Evolutionary conservation across 2,113 vertebrate species (phyloP), one percentile per base, ranked within the genome.

Genomic region (Oplegnathus fasciatus): DNA sequence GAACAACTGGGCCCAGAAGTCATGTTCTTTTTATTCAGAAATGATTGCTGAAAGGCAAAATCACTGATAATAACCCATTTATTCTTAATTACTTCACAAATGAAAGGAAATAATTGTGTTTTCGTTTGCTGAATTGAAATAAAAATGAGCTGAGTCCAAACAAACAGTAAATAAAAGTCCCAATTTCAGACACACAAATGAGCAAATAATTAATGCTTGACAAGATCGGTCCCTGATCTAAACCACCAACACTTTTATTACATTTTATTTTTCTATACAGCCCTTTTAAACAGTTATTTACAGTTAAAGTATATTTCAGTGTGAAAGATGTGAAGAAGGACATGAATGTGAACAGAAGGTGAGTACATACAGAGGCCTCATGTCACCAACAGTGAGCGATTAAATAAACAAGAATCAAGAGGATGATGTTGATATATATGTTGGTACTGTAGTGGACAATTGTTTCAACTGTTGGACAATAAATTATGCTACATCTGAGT

Each of bases 261-360:
- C 40, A 84, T 34, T 62, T 77, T 60, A 82, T 46, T 85, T 80
- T 61, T 76, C 83, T 92, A 50, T 87, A 91, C 93, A 95, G 93
- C 91, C 92, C 92, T 93, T 93, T 90, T 50, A 64, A 78, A 89
- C 66, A 60, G 54, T 82, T 82, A 89, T 91, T 86, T 90, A 92
- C 89, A 90, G 62, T 69, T 52, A 20, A 77, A 69, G 11, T 77
- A 42, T n/a, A 82, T 42, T 46, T 84, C 77, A 77, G 82, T 66
- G 55, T 68, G 64, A 67, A 46, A 67, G 61, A 78, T 42, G 24
- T 85, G 22, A 86, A 44, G 22, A 54, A 48, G 42, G 46, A 75
- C 5, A 71, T 24, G 58, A 67, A 42, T 13, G 13, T 58, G 37
- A 58, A 58, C 64, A 72, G 42, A 82, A 64, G 71, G 62, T 11